phyloP scores from a whole-genome alignment of 2,888 invertebrate genomes.

The Agrilus mali region DNA sequence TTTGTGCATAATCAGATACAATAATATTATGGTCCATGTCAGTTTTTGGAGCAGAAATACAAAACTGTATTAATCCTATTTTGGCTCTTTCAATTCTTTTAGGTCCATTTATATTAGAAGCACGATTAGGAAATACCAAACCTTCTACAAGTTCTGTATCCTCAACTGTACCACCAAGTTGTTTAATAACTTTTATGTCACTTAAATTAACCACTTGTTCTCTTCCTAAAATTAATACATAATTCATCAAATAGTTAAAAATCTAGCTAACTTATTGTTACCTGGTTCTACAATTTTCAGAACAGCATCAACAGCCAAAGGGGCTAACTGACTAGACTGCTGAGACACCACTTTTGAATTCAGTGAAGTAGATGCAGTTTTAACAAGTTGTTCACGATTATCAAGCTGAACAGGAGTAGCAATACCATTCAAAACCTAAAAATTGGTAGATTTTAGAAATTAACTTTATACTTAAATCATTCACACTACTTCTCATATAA shows the following conservation, averaged over 20 bases:
- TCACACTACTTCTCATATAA: too few relatives aligned
- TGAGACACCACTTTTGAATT: slow-evolving; percentile 99
- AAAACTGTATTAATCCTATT: slow-evolving; percentile 98
- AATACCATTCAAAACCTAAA: slow-evolving; percentile 63
- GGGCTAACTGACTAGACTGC: slow-evolving; percentile 88
- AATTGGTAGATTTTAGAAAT: background rate
- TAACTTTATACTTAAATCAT: too few relatives aligned
- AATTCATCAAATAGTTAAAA: background rate
- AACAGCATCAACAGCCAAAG: slow-evolving; percentile 95
- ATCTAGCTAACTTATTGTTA: slow-evolving; percentile 7
- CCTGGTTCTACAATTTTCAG: slow-evolving; percentile 64
- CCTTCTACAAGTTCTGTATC: slow-evolving; percentile 94
- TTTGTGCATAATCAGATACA: slow-evolving; percentile 98
- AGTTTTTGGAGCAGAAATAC: slow-evolving; percentile 98
- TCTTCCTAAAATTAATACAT: slow-evolving; percentile 30
- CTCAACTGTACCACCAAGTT: slow-evolving; percentile 93
- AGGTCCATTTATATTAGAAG: slow-evolving; percentile 83
- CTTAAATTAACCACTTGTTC: slow-evolving; percentile 72
- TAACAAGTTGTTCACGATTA: slow-evolving; percentile 77
- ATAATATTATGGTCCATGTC: slow-evolving; percentile 97
- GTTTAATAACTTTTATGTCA: slow-evolving; percentile 94
- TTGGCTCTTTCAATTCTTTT: slow-evolving; percentile 93
- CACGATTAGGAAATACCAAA: slow-evolving; percentile 84
- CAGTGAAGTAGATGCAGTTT: slow-evolving; percentile 94
- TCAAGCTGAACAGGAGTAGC: slow-evolving; percentile 72